Percentiles rank a stretch among this genome's conserved stretches.
Evolutionary conservation across 2,797 vertebrate genomes (phyloP).

Genomic region (Tauraco hartlaubi): DNA sequence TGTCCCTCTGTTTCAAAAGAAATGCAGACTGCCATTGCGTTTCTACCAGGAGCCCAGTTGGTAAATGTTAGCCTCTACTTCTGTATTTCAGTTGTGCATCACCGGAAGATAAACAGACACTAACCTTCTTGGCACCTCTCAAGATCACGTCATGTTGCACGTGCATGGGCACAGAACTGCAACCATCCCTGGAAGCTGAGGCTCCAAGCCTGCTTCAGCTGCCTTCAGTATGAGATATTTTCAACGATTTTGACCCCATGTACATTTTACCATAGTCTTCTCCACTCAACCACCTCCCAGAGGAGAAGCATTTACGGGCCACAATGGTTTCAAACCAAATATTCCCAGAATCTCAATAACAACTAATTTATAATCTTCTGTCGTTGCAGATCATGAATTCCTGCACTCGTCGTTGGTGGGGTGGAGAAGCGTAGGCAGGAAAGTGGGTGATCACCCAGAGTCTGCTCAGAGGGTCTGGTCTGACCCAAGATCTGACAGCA

Average conservation of each 20-base stretch:
- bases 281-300: not conserved
- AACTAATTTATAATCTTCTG: not conserved
- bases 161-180: not conserved
- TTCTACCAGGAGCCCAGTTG: not conserved
- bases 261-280: not conserved
- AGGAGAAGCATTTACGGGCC: not conserved
- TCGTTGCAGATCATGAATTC: not conserved
- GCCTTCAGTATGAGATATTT: not conserved
- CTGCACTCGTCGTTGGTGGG: fast-evolving
- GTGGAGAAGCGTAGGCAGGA: not conserved
- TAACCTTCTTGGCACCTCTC: not conserved
- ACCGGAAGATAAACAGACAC: not conserved
- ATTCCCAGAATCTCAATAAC: not conserved
- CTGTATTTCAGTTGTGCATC: not conserved
- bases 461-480: not conserved
- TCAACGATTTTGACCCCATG: not conserved
- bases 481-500: not conserved
- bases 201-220: not conserved
- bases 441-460: not conserved
- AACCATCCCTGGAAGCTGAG: not conserved
- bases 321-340: not conserved
- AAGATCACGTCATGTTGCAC: not conserved
- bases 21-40: not conserved
- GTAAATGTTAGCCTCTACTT: not conserved
- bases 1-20: not conserved